phyloP scores from a whole-genome alignment of 2,888 invertebrate species.

The Drosophila neotestacea region DNA sequence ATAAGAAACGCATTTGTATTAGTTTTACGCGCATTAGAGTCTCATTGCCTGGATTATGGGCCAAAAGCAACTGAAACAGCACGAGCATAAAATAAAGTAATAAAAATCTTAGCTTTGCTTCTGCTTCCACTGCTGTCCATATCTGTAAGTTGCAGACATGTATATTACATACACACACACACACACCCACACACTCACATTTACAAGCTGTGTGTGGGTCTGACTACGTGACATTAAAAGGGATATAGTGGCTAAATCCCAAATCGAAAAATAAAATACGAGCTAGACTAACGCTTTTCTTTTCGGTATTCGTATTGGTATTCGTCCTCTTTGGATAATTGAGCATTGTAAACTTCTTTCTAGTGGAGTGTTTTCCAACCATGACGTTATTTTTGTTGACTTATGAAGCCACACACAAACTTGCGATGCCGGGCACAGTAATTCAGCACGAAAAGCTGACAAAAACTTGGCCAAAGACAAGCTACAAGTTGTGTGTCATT shows the following conservation, averaged over 20 bases:
- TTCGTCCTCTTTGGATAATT: too few species aligned
- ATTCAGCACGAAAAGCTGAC: slow-evolving; percentile 22
- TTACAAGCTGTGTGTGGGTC: slow-evolving; percentile 10
- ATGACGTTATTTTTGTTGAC: slow-evolving; percentile 22
- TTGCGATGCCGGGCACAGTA: slow-evolving; percentile 8
- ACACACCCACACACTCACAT: not conserved
- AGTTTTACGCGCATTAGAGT: slow-evolving; percentile 80
- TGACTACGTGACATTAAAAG: slow-evolving; percentile 73
- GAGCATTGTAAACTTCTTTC: slow-evolving; percentile 20
- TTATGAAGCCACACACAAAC: slow-evolving; percentile 32
- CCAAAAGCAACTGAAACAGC: slow-evolving; percentile 38
- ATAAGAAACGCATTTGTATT: slow-evolving; percentile 80
- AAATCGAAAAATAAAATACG: slow-evolving; percentile 79
- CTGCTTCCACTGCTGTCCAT: slow-evolving; percentile 49
- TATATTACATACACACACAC: slow-evolving; percentile 41
- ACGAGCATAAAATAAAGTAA: slow-evolving; percentile 79
- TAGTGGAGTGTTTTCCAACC: not conserved
- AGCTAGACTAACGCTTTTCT: slow-evolving; percentile 53
- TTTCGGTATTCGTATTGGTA: not conserved
- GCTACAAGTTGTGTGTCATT: slow-evolving; percentile 68
- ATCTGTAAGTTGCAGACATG: slow-evolving; percentile 72
- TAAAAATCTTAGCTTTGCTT: slow-evolving; percentile 73
- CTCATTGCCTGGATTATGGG: slow-evolving; percentile 77
- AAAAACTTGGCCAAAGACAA: slow-evolving; percentile 30
- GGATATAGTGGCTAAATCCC: slow-evolving; percentile 72